phyloP scores from a whole-genome alignment of 2,888 invertebrate genomes.

The Lepidochitona cinerea region DNA sequence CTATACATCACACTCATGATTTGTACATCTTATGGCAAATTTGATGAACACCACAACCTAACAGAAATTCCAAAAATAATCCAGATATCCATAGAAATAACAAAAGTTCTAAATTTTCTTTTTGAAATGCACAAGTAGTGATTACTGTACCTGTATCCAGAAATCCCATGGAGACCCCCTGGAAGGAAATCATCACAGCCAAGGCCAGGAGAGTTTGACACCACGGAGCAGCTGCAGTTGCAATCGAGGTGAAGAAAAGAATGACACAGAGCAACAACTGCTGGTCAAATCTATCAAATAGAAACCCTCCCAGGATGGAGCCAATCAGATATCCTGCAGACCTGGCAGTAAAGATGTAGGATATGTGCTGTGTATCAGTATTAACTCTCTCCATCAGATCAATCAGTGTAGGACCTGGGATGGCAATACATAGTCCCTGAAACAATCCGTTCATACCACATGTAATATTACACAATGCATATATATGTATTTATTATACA shows the following conservation, averaged over 20 bases:
- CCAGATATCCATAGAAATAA: no score
- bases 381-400: conserved; percentile 66
- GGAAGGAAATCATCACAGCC: conserved; percentile 63
- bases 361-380: conserved; percentile 61
- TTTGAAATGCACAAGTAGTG: no score
- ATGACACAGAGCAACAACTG: conserved; percentile 69
- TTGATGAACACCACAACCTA: no score
- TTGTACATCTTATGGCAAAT: no score
- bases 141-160: conserved; percentile 55
- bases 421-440: conserved; percentile 71
- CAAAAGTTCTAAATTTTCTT: no score
- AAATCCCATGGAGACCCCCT: conserved; percentile 71
- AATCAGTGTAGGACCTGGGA: conserved; percentile 71
- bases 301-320: conserved; percentile 67
- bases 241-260: conserved; percentile 67
- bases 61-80: no score
- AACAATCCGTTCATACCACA: no score
- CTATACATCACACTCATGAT: no score
- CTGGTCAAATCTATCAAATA: conserved; percentile 67
- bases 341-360: conserved; percentile 68
- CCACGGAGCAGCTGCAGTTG: conserved; percentile 70
- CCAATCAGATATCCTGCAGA: conserved; percentile 71
- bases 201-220: conserved; percentile 62
- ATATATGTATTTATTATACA: no score
- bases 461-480: no score